These are phyloP conservation scores for Ceratina calcarata DNA, from an alignment of 1,140 invertebrate genomes.

Conservation along the genomic window DNA sequence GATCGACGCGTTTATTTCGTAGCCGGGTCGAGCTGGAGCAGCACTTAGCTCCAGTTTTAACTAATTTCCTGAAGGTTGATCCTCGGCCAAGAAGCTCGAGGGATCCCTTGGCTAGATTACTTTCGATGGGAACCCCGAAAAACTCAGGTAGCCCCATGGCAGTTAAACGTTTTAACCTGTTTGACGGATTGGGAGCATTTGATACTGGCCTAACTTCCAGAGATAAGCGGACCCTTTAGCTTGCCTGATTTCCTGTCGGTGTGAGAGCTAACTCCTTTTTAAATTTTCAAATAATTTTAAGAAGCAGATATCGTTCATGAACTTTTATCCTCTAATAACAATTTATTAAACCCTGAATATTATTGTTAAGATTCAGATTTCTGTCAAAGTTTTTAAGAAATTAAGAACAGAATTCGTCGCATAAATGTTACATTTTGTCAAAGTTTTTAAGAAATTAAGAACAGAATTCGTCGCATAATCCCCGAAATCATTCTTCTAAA, in stretches of 20 bases:
- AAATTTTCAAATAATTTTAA: too few relatives aligned
- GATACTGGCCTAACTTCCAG: neutral
- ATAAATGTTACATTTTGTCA: neutral
- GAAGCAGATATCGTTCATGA: too few relatives aligned
- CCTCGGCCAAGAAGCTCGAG: slow-evolving; percentile 32
- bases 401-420: neutral
- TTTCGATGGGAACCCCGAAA: slow-evolving; percentile 5
- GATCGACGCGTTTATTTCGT: slow-evolving; percentile 65
- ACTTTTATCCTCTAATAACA: too few relatives aligned
- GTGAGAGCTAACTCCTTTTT: neutral
- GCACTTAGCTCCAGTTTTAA: slow-evolving; percentile 61
- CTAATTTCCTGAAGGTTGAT: slow-evolving; percentile 63
- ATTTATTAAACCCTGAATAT: neutral
- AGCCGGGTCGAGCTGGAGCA: slow-evolving; percentile 44
- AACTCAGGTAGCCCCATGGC: slow-evolving; percentile 57
- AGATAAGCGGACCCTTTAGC: slow-evolving; percentile 6
- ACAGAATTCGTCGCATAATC: neutral
- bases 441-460: neutral
- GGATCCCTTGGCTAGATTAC: slow-evolving; percentile 8
- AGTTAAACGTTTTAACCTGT: slow-evolving; percentile 54
- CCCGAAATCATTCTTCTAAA: neutral
- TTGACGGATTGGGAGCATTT: slow-evolving; percentile 17
- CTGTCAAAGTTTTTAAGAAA: neutral
- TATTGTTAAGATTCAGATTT: neutral
- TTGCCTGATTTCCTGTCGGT: neutral